Percentiles rank a stretch among this genome's conserved stretches.
Evolutionary conservation across 2,113 vertebrate species (phyloP).

Genomic region (Choloepus hoffmanni): DNA sequence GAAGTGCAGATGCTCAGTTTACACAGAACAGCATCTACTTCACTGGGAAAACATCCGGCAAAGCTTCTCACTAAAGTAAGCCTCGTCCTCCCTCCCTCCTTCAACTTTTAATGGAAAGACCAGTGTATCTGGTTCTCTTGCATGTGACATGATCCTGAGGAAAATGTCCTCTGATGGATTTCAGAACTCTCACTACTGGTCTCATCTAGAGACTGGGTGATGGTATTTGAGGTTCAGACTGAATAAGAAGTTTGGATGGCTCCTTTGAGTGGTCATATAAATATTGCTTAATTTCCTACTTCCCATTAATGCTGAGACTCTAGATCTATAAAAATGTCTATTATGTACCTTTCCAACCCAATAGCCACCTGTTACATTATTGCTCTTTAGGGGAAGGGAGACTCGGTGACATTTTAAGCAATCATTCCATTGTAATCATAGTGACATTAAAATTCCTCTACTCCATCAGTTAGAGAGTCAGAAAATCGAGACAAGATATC

Average conservation of each 20-base stretch:
- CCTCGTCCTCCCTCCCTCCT: neutral
- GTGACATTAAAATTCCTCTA: neutral
- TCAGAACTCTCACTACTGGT: neutral
- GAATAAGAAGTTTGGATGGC: neutral
- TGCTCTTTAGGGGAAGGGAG: neutral
- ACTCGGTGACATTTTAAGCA: neutral
- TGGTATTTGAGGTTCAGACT: neutral
- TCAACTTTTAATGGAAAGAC: neutral
- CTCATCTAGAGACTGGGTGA: neutral
- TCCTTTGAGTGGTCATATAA: neutral
- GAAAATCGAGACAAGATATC: neutral
- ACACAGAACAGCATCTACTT: neutral
- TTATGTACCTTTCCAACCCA: neutral
- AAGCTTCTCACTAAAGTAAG: neutral
- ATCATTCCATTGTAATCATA: neutral
- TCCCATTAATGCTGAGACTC: neutral
- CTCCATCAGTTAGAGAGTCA: neutral
- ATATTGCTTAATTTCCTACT: neutral
- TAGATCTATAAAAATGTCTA: neutral
- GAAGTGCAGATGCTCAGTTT: neutral
- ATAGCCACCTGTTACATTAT: neutral
- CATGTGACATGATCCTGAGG: neutral
- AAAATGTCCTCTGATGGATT: neutral
- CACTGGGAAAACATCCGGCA: neutral
- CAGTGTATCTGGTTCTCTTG: neutral